These are phyloP conservation scores for Xiphophorus maculatus DNA, from an alignment of 2,113 vertebrate species.

Conservation along the genomic window DNA sequence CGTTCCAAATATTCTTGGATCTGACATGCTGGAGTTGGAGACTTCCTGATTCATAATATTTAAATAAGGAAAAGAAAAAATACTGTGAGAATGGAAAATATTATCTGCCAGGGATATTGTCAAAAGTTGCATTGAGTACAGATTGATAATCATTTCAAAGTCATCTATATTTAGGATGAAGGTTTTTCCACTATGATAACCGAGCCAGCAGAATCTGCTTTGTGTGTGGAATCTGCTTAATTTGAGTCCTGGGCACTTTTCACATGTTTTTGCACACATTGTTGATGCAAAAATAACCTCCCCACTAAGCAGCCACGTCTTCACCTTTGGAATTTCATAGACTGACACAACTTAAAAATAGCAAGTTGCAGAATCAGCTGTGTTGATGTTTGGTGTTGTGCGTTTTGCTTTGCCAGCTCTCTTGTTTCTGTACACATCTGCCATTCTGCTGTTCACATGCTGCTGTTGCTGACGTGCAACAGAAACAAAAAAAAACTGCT, in stretches of 20 bases:
- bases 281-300: neutral
- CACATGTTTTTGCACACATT: neutral
- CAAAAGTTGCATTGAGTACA: neutral
- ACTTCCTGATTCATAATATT: slow-evolving; percentile 18
- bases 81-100: neutral
- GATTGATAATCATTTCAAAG: neutral
- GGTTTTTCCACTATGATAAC: neutral
- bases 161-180: neutral
- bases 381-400: neutral
- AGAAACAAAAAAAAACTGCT: neutral
- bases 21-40: slow-evolving; percentile 6
- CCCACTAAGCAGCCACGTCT: neutral
- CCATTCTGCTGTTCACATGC: neutral
- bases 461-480: neutral
- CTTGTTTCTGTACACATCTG: neutral
- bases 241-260: neutral
- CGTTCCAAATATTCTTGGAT: slow-evolving; percentile 2
- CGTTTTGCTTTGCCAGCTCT: neutral
- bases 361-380: neutral
- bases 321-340: neutral
- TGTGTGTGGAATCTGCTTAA: neutral
- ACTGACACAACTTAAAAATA: neutral
- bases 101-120: neutral
- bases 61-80: slow-evolving; percentile 13
- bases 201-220: neutral